Percentiles rank a stretch among this genome's conserved stretches.
These are phyloP conservation scores for Halcyon chelicuti DNA, from an alignment of 2,797 vertebrate species.

Conservation along the genomic window DNA sequence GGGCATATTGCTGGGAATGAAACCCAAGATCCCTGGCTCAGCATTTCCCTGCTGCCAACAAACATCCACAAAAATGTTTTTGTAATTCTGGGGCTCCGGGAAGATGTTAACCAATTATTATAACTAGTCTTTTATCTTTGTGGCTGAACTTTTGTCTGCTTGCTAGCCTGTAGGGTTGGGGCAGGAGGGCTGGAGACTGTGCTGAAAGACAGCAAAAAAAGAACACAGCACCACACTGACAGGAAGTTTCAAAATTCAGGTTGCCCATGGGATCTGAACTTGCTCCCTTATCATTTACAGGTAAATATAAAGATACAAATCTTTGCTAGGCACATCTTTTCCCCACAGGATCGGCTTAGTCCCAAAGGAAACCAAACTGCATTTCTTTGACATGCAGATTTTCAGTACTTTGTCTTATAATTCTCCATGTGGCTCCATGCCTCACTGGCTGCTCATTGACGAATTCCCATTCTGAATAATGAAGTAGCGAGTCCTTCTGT, in stretches of 20 bases:
- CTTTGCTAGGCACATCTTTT: constrained; percentile 21
- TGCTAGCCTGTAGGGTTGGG: neutral
- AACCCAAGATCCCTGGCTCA: constrained; percentile 13
- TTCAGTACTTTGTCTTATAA: neutral
- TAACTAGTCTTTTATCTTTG: constrained; percentile 32
- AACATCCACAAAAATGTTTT: constrained; percentile 22
- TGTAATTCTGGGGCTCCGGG: neutral
- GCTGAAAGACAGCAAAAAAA: neutral
- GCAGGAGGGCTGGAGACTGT: neutral
- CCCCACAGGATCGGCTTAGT: neutral
- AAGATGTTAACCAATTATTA: neutral
- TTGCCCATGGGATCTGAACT: constrained; percentile 42
- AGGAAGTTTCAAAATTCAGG: constrained; percentile 48
- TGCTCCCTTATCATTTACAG: constrained; percentile 7
- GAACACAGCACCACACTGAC: rapidly evolving
- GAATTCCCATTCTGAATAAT: constrained; percentile 1
- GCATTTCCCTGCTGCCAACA: constrained; percentile 7
- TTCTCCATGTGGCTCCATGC: neutral
- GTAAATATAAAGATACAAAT: constrained; percentile 25
- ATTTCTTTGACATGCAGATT: constrained; percentile 23
- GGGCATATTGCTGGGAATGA: neutral
- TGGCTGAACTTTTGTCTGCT: neutral
- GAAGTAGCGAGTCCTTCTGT: neutral
- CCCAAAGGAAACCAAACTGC: constrained; percentile 5
- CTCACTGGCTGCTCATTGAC: neutral